phyloP scores from a whole-genome alignment of 2,797 vertebrate species.

The Forpus xanthops region DNA sequence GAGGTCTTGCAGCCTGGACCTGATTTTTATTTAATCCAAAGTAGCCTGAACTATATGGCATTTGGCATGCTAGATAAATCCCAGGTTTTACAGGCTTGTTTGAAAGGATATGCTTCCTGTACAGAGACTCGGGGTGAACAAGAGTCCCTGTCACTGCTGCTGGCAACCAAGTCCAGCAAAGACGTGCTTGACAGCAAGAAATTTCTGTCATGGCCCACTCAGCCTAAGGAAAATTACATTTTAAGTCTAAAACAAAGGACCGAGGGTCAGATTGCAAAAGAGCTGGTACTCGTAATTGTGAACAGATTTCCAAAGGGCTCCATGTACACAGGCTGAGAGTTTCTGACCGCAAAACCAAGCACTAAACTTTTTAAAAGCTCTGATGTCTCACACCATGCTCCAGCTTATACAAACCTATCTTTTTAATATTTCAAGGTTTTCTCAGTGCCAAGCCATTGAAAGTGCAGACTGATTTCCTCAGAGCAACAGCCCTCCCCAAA shows the following conservation, averaged over 20 bases:
- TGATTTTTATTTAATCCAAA: neutral
- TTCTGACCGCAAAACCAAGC: slow-evolving; percentile 26
- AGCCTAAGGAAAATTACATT: neutral
- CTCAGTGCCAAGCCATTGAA: slow-evolving; percentile 37
- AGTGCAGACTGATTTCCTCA: neutral
- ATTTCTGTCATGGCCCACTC: neutral
- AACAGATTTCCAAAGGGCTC: neutral
- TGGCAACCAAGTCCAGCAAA: neutral
- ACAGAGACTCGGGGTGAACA: neutral
- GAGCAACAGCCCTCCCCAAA: slow-evolving; percentile 25
- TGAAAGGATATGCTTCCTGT: neutral
- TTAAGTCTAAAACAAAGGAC: neutral
- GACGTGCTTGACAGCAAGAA: neutral
- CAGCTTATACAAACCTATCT: neutral
- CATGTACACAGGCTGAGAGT: neutral
- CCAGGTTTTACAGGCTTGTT: neutral
- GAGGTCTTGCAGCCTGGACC: neutral
- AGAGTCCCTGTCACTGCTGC: neutral
- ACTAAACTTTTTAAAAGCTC: neutral
- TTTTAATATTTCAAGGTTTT: slow-evolving; percentile 43
- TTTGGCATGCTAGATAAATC: neutral
- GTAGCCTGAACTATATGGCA: neutral
- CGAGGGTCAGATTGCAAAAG: neutral
- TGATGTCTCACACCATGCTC: neutral
- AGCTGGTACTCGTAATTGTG: neutral